Evolutionary conservation across 2,113 vertebrate genomes (phyloP), one percentile per base, ranked within the genome.

Genomic region (Hystrix cristata): DNA sequence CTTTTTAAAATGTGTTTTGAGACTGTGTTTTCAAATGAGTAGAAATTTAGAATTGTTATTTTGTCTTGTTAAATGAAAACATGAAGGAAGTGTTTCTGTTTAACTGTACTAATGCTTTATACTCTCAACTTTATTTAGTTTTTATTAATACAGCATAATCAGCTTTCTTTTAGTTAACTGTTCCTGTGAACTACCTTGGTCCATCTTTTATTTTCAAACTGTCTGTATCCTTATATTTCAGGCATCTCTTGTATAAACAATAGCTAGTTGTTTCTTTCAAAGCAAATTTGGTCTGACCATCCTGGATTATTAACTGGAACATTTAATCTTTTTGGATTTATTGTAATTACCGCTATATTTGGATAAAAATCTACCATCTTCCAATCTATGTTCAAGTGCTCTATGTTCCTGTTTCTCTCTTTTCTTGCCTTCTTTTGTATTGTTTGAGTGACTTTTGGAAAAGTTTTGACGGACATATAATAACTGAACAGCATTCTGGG

Each of bases 21-120:
- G 48, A 18, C 19, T n/a, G 53, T 48, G 3, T 80, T 93, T 48
- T 92, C 84, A 84, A 90, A 65, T 46, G 48, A 31, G 67, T 27
- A 94, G 69, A 92, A 60, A 92, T 90, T 90, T 25, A 51, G 29
- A 96, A 80, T 87, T 93, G 59, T 13, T 85, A 60, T 67, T 69
- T 82, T 23, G 76, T 85, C 48, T 34, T 87, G 78, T 34, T 85
- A 65, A 92, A 65, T 8, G 51, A 72, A 94, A 86, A 31, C 5
- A 48, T 31, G 51, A 31, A 15, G 3, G 3, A 71, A 51, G 0
- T 46, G 1, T 65, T 31, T 31, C 31, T 76, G 51, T 94, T 78
- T 78, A 64, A 43, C 11, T 31, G 74, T 89, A 19, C 27, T n/a
- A 31, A 31, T 55, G 15, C 25, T 94, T 79, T 85, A 23, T 34